A percentile compares a stretch with the other conserved stretches of the same genome.
These are phyloP conservation scores for Phymanthus crucifer DNA, from an alignment of 92 coral and sea anemone species.

Conservation along the genomic window DNA sequence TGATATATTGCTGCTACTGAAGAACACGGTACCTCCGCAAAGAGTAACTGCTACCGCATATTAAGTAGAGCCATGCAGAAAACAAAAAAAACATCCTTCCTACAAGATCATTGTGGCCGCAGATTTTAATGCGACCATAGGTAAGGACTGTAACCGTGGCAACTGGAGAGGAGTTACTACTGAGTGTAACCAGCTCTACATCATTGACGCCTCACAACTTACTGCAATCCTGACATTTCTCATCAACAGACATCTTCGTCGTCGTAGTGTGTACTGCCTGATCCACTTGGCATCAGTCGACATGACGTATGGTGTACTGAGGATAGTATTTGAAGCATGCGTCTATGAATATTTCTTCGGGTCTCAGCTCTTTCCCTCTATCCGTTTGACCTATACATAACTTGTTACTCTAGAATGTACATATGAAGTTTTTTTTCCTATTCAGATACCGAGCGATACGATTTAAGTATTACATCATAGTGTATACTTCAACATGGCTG, in stretches of 20 bases:
- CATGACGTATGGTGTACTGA: conserved; percentile 3
- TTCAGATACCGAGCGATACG: not conserved
- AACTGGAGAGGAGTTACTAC: not conserved
- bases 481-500: conserved; percentile 15
- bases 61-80: not conserved
- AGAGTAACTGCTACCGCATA: not conserved
- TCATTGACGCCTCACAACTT: not conserved
- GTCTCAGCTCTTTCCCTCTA: not conserved
- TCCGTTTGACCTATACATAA: not conserved
- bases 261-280: conserved; percentile 20
- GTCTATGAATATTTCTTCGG: not conserved
- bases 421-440: conserved; percentile 12
- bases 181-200: not conserved
- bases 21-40: not conserved
- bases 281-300: conserved; percentile 15
- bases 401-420: conserved; percentile 42
- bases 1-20: not conserved
- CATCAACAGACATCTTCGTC: conserved; percentile 7
- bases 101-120: not conserved
- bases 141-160: not conserved
- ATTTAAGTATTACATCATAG: conserved; percentile 3
- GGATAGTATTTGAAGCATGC: not conserved
- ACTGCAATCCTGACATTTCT: conserved; percentile 10
- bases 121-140: not conserved
- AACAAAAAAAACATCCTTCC: not conserved